Evolutionary conservation across 1,140 invertebrate genomes (phyloP).

Genomic region (Eufriesea mexicana): DNA sequence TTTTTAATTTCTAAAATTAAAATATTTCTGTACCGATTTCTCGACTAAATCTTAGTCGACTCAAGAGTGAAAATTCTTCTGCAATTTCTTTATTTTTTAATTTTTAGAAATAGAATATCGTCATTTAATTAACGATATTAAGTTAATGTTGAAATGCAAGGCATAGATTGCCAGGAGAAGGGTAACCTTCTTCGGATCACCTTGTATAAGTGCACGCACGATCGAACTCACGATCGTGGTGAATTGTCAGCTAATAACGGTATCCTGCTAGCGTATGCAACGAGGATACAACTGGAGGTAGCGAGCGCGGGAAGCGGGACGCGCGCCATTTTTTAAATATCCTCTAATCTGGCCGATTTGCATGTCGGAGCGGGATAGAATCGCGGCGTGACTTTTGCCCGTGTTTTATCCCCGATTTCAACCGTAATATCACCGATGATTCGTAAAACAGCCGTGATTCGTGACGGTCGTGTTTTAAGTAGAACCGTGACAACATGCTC

Average conservation of each 20-base stretch:
- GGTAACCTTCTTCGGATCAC: not conserved
- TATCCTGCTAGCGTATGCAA: slow-evolving; percentile 12
- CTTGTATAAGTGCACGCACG: not conserved
- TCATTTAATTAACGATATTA: too few relatives aligned
- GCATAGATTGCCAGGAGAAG: not conserved
- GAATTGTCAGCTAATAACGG: not conserved
- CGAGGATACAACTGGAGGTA: not conserved
- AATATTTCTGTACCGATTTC: too few relatives aligned
- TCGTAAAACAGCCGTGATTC: not conserved
- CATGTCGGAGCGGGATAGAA: not conserved
- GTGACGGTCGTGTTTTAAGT: too few relatives aligned
- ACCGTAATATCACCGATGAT: not conserved
- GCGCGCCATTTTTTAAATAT: slow-evolving; percentile 6
- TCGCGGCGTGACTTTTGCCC: not conserved
- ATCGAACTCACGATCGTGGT: slow-evolving; percentile 5
- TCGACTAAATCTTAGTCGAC: too few relatives aligned
- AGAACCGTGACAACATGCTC: not conserved
- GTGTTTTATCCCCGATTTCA: not conserved
- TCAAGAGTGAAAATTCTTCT: too few relatives aligned
- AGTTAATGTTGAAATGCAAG: not conserved
- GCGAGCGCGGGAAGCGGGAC: not conserved
- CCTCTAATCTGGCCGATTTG: not conserved
- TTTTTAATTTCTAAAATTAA: too few relatives aligned
- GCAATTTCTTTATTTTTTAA: too few relatives aligned
- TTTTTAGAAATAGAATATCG: too few relatives aligned